Percentiles rank a stretch among this genome's conserved stretches.
Conservation (phyloP, 1,140 invertebrate genomes). For the Cheumatopsyche charites region DNA sequence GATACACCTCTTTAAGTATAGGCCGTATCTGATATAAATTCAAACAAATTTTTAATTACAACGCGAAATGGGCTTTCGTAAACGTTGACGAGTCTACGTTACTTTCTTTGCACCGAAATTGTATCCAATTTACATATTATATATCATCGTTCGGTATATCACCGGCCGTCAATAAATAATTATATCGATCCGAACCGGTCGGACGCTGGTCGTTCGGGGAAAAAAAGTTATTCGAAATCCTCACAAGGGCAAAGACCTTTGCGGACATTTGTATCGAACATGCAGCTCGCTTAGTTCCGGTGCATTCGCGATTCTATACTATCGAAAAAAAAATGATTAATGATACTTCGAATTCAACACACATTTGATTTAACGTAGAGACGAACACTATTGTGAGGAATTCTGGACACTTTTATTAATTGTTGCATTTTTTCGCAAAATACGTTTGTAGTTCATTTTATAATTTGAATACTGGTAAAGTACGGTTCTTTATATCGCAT, state of each 20-base stretch:
- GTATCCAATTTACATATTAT: slow-evolving; percentile 41
- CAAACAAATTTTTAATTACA: slow-evolving; percentile 1
- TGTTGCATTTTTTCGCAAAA: no score
- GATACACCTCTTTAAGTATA: slow-evolving; percentile 16
- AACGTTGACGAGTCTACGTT: no score
- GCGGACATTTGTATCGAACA: slow-evolving; percentile 20
- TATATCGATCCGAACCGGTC: slow-evolving; percentile 34
- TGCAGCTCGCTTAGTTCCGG: slow-evolving; percentile 13
- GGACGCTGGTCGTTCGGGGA: slow-evolving; percentile 15
- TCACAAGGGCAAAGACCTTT: slow-evolving; percentile 29
- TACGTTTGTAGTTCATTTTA: no score
- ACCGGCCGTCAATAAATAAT: slow-evolving; percentile 43
- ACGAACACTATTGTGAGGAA: no score
- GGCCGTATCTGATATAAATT: not conserved
- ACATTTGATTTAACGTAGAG: no score
- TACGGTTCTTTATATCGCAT: no score
- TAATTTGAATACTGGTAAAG: no score
- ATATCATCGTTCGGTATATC: slow-evolving; percentile 41
- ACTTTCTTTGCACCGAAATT: slow-evolving; percentile 25
- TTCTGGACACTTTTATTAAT: no score
- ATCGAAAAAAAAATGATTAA: not conserved
- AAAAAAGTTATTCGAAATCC: slow-evolving; percentile 26
- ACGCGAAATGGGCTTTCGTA: no score
- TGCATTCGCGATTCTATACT: not conserved
- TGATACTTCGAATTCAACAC: no score